Conservation (phyloP, 2,888 invertebrate species). For the Protula sp. region DNA sequence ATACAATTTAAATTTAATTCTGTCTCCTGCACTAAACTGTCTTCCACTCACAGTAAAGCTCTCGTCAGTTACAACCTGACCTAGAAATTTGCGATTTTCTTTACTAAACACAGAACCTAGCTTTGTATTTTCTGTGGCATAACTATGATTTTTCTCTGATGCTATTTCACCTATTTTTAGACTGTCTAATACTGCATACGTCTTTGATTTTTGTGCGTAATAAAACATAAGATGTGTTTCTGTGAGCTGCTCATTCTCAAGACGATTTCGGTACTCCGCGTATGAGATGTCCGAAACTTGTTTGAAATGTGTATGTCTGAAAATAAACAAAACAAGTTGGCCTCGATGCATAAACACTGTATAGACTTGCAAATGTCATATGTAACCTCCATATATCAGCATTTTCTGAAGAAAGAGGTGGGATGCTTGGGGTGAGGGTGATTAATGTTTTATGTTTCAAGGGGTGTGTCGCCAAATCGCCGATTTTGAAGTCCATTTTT, state of each 20-base stretch:
- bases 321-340: too few relatives aligned
- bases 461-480: too few relatives aligned
- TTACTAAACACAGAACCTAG: not conserved
- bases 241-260: not conserved
- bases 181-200: not conserved
- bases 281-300: not conserved
- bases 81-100: not conserved
- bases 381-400: too few relatives aligned
- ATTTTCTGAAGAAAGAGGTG: too few relatives aligned
- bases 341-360: too few relatives aligned
- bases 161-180: not conserved
- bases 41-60: conserved; percentile 6
- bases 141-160: not conserved
- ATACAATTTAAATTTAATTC: not conserved
- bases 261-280: not conserved
- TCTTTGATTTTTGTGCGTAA: not conserved
- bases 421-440: too few relatives aligned
- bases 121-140: too few relatives aligned
- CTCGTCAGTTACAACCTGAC: not conserved
- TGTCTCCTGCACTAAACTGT: conserved; percentile 6
- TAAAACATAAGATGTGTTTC: not conserved
- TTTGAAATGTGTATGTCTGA: too few relatives aligned
- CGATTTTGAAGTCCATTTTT: too few relatives aligned
- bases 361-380: too few relatives aligned
- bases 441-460: too few relatives aligned